These are phyloP conservation scores for Montipora capricornis DNA, from an alignment of 64 coral and sea anemone species.

Conservation along the genomic window DNA sequence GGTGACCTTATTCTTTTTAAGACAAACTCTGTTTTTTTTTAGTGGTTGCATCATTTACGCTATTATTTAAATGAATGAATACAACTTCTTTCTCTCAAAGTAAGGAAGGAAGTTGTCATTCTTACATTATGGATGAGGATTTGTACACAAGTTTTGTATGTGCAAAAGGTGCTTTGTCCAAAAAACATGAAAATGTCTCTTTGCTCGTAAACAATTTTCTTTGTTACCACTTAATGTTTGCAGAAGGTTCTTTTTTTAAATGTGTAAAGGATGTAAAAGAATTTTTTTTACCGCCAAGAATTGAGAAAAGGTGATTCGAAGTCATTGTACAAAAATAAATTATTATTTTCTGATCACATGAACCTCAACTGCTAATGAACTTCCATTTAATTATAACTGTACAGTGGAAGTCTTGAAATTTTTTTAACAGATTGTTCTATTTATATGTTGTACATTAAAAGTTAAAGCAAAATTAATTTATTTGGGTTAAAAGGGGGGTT, in stretches of 20 bases:
- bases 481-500: background rate
- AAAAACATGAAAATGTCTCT: background rate
- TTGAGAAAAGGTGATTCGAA: background rate
- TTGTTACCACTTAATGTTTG: background rate
- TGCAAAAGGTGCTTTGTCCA: background rate
- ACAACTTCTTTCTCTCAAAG: too few species aligned
- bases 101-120: too few species aligned
- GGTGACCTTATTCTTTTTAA: too few species aligned
- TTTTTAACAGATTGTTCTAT: background rate
- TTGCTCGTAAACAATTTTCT: background rate
- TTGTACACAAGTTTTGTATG: background rate
- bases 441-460: background rate
- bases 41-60: too few species aligned
- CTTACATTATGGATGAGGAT: too few species aligned
- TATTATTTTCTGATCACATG: background rate
- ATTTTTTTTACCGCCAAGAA: background rate
- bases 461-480: constrained; percentile 24
- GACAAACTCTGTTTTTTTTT: too few species aligned
- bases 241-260: background rate
- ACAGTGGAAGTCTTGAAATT: background rate
- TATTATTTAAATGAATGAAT: too few species aligned
- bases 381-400: background rate
- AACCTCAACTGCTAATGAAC: background rate
- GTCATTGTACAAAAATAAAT: background rate
- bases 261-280: background rate